These are phyloP conservation scores for Chanos chanos DNA, from an alignment of 2,797 vertebrate genomes.

Conservation along the genomic window DNA sequence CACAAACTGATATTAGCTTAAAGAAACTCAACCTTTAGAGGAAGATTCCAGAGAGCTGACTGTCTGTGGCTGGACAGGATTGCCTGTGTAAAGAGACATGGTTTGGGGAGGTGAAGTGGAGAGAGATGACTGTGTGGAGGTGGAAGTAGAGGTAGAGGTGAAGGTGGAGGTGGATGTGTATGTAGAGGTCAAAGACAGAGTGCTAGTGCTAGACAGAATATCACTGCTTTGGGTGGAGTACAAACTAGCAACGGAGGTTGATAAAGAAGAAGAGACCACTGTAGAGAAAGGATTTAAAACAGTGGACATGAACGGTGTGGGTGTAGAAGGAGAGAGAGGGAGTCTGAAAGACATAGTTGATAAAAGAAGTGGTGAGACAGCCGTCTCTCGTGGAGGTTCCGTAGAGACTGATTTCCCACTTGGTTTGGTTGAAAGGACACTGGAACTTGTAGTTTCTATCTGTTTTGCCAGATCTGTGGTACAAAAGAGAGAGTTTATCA, in stretches of 20 bases:
- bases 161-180: no score
- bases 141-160: neutral
- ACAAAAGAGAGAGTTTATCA: neutral
- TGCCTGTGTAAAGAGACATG: neutral
- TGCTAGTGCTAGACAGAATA: no score
- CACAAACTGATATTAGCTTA: no score
- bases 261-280: conserved; percentile 7
- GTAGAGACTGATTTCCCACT: no score
- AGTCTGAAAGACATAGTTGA: conserved; percentile 3
- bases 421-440: neutral
- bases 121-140: neutral
- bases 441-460: neutral
- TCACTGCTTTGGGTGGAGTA: neutral
- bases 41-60: neutral
- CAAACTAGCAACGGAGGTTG: neutral
- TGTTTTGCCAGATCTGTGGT: conserved; percentile 26
- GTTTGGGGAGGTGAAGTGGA: conserved; percentile 6
- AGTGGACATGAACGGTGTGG: conserved; percentile 3
- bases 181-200: no score
- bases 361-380: neutral
- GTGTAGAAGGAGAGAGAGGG: conserved; percentile 9
- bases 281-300: conserved; percentile 1
- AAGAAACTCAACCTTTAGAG: conserved; percentile 49
- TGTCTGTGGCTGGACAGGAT: neutral
- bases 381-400: conserved; percentile 1